Conservation (phyloP, 2,888 invertebrate species). For the Callinectes sapidus region DNA sequence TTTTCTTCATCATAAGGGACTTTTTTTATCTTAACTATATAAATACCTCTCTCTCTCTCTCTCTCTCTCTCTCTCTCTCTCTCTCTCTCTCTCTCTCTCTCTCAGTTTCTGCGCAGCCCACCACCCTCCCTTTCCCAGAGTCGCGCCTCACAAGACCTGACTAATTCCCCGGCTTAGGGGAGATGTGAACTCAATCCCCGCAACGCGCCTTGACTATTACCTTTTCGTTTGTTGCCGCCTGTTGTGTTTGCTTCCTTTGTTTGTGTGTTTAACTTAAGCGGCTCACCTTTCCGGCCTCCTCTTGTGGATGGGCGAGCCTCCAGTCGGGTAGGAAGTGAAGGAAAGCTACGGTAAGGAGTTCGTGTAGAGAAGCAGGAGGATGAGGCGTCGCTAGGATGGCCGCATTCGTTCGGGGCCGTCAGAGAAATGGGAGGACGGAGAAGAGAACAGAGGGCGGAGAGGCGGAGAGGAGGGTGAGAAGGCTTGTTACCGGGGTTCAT, state of each 20-base stretch:
- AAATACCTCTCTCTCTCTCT: not conserved
- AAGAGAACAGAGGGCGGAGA: not conserved
- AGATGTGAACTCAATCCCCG: conserved; percentile 40
- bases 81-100: conserved; percentile 35
- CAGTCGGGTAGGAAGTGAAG: not conserved
- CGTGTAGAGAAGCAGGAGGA: conserved; percentile 13
- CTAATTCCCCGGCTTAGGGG: conserved; percentile 51
- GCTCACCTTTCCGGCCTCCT: conserved; percentile 13
- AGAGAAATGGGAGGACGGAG: not conserved
- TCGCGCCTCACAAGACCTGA: not conserved
- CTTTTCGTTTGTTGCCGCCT: conserved; percentile 44
- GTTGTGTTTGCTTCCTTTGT: conserved; percentile 51
- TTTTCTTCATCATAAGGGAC: too few relatives aligned
- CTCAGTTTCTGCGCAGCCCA: not conserved
- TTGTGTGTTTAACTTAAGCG: conserved; percentile 53
- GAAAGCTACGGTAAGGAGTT: conserved; percentile 17
- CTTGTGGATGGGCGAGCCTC: conserved; percentile 30
- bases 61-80: conserved; percentile 35
- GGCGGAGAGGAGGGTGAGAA: not conserved
- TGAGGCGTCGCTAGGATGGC: not conserved
- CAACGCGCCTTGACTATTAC: conserved; percentile 36
- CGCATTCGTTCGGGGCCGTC: not conserved
- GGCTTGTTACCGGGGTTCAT: conserved; percentile 16
- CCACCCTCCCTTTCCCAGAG: not conserved
- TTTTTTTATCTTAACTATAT: too few relatives aligned